Percentiles rank a stretch among this genome's conserved stretches.
These are phyloP conservation scores for Chlorodrepanis virens DNA, from an alignment of 2,113 vertebrate genomes.

Conservation along the genomic window DNA sequence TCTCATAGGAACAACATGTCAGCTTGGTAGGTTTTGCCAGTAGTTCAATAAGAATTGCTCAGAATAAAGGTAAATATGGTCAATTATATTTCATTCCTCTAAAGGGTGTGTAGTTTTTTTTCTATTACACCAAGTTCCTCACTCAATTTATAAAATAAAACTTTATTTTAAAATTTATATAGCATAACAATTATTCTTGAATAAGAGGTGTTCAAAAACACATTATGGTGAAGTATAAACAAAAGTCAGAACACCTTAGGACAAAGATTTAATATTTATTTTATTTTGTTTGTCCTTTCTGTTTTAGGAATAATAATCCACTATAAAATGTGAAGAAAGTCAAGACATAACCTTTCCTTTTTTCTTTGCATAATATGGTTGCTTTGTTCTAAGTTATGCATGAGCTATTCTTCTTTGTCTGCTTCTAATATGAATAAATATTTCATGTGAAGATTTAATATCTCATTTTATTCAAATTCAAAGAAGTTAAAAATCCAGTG, in stretches of 20 bases:
- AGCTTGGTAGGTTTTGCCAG: not conserved
- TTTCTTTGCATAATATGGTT: not conserved
- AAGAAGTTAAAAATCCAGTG: not conserved
- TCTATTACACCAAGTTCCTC: not conserved
- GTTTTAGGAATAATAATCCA: slow-evolving; percentile 14
- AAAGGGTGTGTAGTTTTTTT: not conserved
- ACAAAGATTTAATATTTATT: slow-evolving; percentile 2
- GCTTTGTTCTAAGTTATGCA: slow-evolving; percentile 3
- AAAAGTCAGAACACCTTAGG: not conserved
- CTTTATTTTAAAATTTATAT: not conserved
- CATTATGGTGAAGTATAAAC: not conserved
- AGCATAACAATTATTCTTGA: not conserved
- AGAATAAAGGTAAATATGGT: not conserved
- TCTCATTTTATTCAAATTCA: slow-evolving; percentile 25
- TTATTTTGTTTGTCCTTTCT: slow-evolving; percentile 18
- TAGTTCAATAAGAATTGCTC: not conserved
- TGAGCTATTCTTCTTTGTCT: slow-evolving; percentile 8
- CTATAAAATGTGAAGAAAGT: not conserved
- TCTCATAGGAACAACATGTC: not conserved
- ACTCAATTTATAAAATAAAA: not conserved
- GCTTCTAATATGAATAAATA: slow-evolving; percentile 25
- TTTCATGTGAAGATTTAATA: slow-evolving; percentile 3
- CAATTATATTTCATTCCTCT: not conserved
- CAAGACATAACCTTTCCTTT: not conserved
- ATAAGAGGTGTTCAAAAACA: not conserved